Base-by-base conservation (phyloP, 2,797 vertebrate species). In the Hafferia zeledoni region DNA sequence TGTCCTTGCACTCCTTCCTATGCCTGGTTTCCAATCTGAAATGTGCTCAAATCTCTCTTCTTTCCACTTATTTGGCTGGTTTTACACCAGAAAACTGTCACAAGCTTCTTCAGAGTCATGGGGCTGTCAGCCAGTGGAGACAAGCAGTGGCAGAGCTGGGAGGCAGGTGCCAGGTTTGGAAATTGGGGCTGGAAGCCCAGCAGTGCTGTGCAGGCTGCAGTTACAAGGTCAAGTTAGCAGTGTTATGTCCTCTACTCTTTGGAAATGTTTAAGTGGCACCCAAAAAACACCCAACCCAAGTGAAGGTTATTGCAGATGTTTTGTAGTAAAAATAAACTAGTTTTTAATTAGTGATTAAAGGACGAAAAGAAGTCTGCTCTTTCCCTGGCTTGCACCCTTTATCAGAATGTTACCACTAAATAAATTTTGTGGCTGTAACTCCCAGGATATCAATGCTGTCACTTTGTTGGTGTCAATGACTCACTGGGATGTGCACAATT, bases 1-100 rank as follows among this genome's bases (percentile, higher is more conserved):
- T 0, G 0, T 71, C 49, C 28, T 67, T 18, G 4, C 0, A 0
- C 41, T 33, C 19, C 31, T 78, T 82, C 31, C 61, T 63, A 0
- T 18, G 56, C 22, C 35, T 71, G 53, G 18, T 44, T 94, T 87
- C 57, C 0, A 0, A 27, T 28, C 60, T 70, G 47, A 77, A 90
- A 77, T 0, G 0, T 70, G 49, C 60, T 92, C 19, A 31, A 17
- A 27, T 59, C 46, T 83, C 79, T 76, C 23, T n/a, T 78, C 39
- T 88, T 90, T 59, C 41, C 56, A 24, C 17, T 63, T 19, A 2
- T 49, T 80, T 55, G 47, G 39, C n/a, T 44, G 47, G 4, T 86
- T 85, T 83, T 63, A 39, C 25, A 59, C 25, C 71, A 86, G 52
- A 44, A 83, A 74, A 28, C 37, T 2, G 2, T 24, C 59, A 25